A percentile compares a stretch with the other conserved stretches of the same genome.
phyloP scores from a whole-genome alignment of 92 coral and sea anemone genomes.

The Phenganax subtilis region DNA sequence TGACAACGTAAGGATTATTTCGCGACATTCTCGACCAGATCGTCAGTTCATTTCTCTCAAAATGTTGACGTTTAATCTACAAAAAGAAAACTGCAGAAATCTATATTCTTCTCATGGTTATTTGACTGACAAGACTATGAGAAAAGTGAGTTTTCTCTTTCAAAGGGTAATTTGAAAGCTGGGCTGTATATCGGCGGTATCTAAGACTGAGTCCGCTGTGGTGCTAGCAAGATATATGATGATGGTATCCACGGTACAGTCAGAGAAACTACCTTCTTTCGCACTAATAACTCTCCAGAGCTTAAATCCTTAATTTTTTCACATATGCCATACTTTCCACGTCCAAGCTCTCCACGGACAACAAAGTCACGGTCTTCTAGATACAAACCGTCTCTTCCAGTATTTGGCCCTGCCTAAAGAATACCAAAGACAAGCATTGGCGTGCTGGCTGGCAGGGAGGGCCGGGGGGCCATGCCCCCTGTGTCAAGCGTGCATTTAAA shows the following conservation, averaged over 20 bases:
- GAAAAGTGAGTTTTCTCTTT: too few species aligned
- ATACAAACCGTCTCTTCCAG: neutral
- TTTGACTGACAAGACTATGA: neutral
- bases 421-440: too few species aligned
- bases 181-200: neutral
- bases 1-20: conserved; percentile 47
- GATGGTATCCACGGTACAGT: too few species aligned
- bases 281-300: neutral
- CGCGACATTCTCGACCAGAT: conserved; percentile 59
- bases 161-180: too few species aligned
- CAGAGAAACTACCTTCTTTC: neutral
- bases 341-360: neutral
- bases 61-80: conserved; percentile 52
- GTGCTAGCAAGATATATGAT: neutral
- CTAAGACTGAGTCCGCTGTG: neutral
- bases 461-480: too few species aligned
- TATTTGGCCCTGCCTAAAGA: too few species aligned
- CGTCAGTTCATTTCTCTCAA: conserved; percentile 49
- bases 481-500: too few species aligned
- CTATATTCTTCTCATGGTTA: neutral
- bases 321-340: neutral
- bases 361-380: neutral
- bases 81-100: conserved; percentile 12
- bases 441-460: too few species aligned
- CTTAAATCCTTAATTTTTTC: neutral